Conservation (phyloP, 2,797 vertebrate genomes). For the Synanceia verrucosa region DNA sequence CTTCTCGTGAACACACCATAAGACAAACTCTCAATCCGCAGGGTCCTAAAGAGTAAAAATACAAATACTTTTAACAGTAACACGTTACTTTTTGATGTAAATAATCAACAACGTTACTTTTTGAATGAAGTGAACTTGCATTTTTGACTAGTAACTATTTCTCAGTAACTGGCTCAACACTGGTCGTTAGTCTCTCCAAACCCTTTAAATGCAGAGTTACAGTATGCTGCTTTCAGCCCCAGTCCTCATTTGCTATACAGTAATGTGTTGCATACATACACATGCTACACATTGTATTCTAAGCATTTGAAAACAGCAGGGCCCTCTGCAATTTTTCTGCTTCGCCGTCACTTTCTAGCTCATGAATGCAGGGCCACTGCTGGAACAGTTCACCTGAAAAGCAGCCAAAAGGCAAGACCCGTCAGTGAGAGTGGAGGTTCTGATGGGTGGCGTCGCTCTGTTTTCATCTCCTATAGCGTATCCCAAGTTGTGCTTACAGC, state of each 20-base stretch:
- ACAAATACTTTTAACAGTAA: too few relatives aligned
- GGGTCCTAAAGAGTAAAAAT: too few relatives aligned
- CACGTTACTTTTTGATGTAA: too few relatives aligned
- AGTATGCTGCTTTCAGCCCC: neutral
- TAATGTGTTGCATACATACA: neutral
- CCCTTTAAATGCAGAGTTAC: neutral
- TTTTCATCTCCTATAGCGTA: constrained; percentile 47
- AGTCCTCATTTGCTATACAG: neutral
- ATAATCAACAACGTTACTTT: too few relatives aligned
- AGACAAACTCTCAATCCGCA: too few relatives aligned
- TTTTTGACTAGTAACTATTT: too few relatives aligned
- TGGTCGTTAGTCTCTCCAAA: too few relatives aligned
- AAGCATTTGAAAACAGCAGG: constrained; percentile 21
- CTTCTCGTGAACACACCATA: too few relatives aligned
- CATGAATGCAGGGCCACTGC: constrained; percentile 26
- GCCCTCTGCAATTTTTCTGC: constrained; percentile 10
- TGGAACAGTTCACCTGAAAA: constrained; percentile 46
- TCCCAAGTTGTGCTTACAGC: constrained; percentile 54
- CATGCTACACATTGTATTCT: neutral
- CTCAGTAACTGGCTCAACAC: too few relatives aligned
- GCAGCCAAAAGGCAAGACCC: constrained; percentile 57
- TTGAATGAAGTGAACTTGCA: too few relatives aligned
- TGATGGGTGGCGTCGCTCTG: constrained; percentile 39
- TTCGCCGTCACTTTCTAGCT: constrained; percentile 21
- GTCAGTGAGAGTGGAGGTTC: constrained; percentile 55